Base-by-base conservation (phyloP, 2,797 vertebrate species). In the Ibycter americanus region DNA sequence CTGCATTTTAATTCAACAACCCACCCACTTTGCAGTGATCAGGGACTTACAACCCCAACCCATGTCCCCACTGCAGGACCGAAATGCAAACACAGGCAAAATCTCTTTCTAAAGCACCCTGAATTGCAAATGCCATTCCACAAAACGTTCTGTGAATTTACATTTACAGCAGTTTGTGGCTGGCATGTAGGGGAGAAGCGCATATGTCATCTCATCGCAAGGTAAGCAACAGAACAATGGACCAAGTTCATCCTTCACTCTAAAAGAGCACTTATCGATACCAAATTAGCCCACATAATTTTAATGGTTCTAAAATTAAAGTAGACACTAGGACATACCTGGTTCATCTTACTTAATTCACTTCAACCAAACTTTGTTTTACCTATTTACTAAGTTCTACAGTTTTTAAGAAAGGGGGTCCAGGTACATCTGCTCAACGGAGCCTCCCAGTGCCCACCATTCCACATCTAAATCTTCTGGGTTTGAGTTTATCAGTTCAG, bases 11-110 rank as follows among this genome's bases (percentile, higher is more conserved):
- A 49, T 16, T n/a, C 40, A 26, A 22, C 1, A 3, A 32, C 31
- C 22, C 3, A 0, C 5, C 6, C 38, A 15, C 11, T 82, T 11
- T 46, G 32, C 44, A 6, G 20, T 2, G 10, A 29, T 6, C 18
- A 6, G 52, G 46, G 40, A 59, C 1, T 2, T 9, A 23, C 4
- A 25, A 49, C 6, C 21, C 40, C 34, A 80, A 15, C 6, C 20
- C n/a, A 1, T 2, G 34, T 6, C 55, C 46, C 49, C 23, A 5
- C 1, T 22, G 31, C 46, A 9, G 0, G 18, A 34, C 49, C 5
- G 2, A 18, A 74, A 62, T 5, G n/a, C 11, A 40, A 66, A 73
- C 6, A 17, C 6, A 14, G 1, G 32, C 4, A 29, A 81, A 81
- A 51, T 32, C 56, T 55, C 61, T 13, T 44, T 86, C 51, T 22